phyloP scores from a whole-genome alignment of 2,113 vertebrate genomes.

The Microcebus jonahi region DNA sequence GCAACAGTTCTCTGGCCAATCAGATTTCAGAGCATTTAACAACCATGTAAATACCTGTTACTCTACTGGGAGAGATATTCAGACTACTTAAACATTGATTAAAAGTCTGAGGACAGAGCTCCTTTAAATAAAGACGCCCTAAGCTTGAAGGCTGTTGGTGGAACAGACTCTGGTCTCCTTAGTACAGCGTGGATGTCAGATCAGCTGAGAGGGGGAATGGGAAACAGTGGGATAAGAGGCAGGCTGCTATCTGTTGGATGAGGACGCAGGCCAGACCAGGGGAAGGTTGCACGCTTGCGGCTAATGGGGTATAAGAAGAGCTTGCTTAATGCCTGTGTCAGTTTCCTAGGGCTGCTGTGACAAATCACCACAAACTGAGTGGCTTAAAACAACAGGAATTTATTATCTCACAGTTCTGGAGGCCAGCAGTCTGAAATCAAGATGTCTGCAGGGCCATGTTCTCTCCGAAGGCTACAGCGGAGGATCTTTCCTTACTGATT shows the following conservation, averaged over 20 bases:
- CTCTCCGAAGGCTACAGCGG: background rate
- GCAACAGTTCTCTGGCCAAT: background rate
- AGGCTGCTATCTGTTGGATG: background rate
- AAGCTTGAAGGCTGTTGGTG: background rate
- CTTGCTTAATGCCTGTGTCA: background rate
- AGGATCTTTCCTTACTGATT: background rate
- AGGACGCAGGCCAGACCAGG: background rate
- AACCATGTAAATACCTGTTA: background rate
- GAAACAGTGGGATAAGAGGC: background rate
- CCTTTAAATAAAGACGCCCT: background rate
- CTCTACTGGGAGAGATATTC: background rate
- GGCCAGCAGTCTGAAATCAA: background rate
- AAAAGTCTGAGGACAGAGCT: background rate
- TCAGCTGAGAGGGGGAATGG: background rate
- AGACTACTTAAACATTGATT: background rate
- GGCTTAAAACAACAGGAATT: background rate
- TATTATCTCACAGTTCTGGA: background rate
- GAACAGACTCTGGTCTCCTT: background rate
- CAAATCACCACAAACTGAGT: background rate
- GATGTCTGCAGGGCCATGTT: background rate
- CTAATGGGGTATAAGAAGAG: background rate
- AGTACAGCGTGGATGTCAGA: background rate
- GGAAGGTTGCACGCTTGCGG: background rate
- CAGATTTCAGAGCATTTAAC: background rate
- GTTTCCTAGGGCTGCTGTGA: background rate